Evolutionary conservation across 2,113 vertebrate genomes (phyloP).

Genomic region (Sceloporus undulatus): DNA sequence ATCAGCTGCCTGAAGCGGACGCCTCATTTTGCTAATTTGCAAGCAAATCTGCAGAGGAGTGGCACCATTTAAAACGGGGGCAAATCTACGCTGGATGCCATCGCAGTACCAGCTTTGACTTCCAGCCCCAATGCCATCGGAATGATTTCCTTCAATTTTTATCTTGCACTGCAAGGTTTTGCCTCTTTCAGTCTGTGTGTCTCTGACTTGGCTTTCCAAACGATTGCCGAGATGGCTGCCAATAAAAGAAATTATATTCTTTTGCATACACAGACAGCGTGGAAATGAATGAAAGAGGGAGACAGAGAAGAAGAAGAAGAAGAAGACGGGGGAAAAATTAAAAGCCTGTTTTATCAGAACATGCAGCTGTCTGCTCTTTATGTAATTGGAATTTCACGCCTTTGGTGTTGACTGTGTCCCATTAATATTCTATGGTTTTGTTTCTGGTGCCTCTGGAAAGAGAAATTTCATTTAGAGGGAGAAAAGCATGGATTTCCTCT

Average conservation of each 20-base stretch:
- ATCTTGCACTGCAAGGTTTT: neutral
- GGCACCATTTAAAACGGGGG: neutral
- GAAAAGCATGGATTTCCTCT: constrained; percentile 38
- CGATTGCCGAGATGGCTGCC: constrained; percentile 38
- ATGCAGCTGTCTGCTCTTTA: constrained; percentile 60
- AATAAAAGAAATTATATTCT: constrained; percentile 54
- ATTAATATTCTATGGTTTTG: constrained; percentile 57
- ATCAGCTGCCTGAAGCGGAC: no score
- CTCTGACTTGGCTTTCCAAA: constrained; percentile 43
- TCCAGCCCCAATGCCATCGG: constrained; percentile 53
- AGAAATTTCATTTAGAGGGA: constrained; percentile 45
- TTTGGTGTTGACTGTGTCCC: constrained; percentile 1
- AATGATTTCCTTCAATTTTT: constrained; percentile 30
- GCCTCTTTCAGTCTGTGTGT: neutral
- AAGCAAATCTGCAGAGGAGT: neutral
- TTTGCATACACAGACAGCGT: constrained; percentile 29
- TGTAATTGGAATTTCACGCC: constrained; percentile 57
- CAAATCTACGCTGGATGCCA: constrained; percentile 65
- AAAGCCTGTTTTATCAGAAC: constrained; percentile 66
- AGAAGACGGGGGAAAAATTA: constrained; percentile 28
- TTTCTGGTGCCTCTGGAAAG: constrained; percentile 44
- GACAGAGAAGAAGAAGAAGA: neutral
- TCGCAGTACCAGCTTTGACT: constrained; percentile 57
- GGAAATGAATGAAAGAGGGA: constrained; percentile 61
- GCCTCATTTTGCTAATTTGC: no score